These are phyloP conservation scores for Darwinula stevensoni DNA, from an alignment of 2,888 invertebrate genomes.

Conservation along the genomic window DNA sequence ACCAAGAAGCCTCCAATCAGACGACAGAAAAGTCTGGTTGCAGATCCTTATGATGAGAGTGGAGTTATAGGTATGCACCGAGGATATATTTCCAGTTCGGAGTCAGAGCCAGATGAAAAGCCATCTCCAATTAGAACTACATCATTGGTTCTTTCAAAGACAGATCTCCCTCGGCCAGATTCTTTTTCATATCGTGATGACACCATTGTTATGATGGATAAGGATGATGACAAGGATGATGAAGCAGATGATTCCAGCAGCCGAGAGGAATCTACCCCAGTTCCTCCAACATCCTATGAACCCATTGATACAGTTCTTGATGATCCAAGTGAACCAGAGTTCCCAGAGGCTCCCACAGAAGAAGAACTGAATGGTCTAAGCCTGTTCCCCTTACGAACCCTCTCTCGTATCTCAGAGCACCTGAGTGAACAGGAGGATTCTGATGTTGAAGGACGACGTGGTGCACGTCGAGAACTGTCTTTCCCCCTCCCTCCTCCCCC, in stretches of 20 bases:
- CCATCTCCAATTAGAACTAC: background rate
- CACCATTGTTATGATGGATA: background rate
- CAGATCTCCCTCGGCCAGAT: constrained; percentile 1
- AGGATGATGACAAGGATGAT: background rate
- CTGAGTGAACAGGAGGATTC: background rate
- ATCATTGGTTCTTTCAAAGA: background rate
- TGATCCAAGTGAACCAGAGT: too few species aligned
- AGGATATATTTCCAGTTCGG: background rate
- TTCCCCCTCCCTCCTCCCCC: too few species aligned
- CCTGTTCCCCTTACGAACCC: too few species aligned
- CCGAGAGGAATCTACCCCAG: too few species aligned
- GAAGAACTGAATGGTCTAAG: too few species aligned
- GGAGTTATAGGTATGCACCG: background rate
- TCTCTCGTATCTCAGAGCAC: background rate
- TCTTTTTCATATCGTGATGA: constrained; percentile 3
- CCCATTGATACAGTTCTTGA: too few species aligned
- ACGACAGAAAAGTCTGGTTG: background rate
- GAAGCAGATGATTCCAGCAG: too few species aligned
- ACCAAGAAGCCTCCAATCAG: background rate
- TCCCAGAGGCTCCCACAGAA: too few species aligned
- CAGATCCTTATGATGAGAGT: background rate
- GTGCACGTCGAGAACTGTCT: too few species aligned
- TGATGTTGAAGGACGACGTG: background rate
- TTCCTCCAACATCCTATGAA: too few species aligned
- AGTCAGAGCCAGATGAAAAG: background rate